Evolutionary conservation across 2,797 vertebrate genomes (phyloP), one percentile per base, ranked within the genome.

Genomic region (Martes flavigula): DNA sequence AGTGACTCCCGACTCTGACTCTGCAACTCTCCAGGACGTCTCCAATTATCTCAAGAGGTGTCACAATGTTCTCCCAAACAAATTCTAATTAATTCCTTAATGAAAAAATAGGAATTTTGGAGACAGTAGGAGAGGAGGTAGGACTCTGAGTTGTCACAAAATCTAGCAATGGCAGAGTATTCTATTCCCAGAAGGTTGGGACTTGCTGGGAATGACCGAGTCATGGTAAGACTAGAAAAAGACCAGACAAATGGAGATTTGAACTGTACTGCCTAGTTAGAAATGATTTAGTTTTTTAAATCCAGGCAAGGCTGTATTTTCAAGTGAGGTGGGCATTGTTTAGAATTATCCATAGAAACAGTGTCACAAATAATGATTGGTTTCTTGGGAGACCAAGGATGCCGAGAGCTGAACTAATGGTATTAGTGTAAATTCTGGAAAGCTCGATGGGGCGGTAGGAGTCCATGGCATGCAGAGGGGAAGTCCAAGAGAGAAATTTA

Each of bases 51-150:
- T 96, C 35, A 35, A 95, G 94, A 87, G 88, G 46, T 90, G 54
- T 81, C 83, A 88, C 60, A 96, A 87, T 40, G 58, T 75, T 97
- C 56, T 48, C 54, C 43, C 58, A 88, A 82, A 97, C 56, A 78
- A 85, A 96, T 92, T 82, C 40, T 86, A 96, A 95, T 92, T 95
- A 86, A 93, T 86, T 91, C 78, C 82, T 92, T 96, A 96, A 95
- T 95, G 77, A 62, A 94, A 94, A 94, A 94, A 32, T 2, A 84
- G 60, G 72, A 81, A 40, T 64, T 46, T 75, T 75, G 38, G 25
- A 97, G 62, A 60, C 7, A 79, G 48, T 48, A 46, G 25, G 20
- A 6, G 66, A 66, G 51, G 12, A 91, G 51, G n/a, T 23, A 32
- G 40, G 43, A 43, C 25, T 95, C 58, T 70, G 64, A 90, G 27